phyloP scores from a whole-genome alignment of 2,113 vertebrate genomes.

The Mixornis gularis region DNA sequence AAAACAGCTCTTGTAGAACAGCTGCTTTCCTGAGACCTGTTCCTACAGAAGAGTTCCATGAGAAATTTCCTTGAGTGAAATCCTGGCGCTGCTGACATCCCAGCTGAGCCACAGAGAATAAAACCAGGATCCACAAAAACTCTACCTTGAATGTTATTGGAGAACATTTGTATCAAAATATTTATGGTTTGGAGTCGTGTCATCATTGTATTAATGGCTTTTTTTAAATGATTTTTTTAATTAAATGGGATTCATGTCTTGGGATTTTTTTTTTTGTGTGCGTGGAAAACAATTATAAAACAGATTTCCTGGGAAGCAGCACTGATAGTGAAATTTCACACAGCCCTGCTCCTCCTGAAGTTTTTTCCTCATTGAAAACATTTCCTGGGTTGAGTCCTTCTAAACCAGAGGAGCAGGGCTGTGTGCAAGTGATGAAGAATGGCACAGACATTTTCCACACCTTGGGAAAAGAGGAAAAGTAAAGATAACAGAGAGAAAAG shows the following conservation, averaged over 20 bases:
- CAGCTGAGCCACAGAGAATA: not conserved
- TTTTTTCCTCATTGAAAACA: not conserved
- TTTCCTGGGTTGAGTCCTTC: not conserved
- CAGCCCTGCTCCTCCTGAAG: not conserved
- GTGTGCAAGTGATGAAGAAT: not conserved
- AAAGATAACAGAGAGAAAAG: not conserved
- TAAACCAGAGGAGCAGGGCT: not conserved
- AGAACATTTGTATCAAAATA: not conserved
- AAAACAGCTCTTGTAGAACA: not conserved
- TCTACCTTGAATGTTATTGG: not conserved
- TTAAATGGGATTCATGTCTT: not conserved
- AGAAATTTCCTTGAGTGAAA: not conserved
- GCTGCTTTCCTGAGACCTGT: not conserved
- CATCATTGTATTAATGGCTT: not conserved
- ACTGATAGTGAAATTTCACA: not conserved
- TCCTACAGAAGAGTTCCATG: not conserved
- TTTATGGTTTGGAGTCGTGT: not conserved
- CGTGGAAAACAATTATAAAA: not conserved
- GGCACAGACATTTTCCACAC: not conserved
- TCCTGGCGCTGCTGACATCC: not conserved
- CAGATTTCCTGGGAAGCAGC: not conserved
- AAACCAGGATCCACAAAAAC: not conserved
- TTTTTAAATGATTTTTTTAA: not conserved
- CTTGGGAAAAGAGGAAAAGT: not conserved
- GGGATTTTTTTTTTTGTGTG: not conserved